A percentile compares a stretch with the other conserved stretches of the same genome.
phyloP scores from a whole-genome alignment of 2,113 vertebrate species.

The Colinus virginianus region DNA sequence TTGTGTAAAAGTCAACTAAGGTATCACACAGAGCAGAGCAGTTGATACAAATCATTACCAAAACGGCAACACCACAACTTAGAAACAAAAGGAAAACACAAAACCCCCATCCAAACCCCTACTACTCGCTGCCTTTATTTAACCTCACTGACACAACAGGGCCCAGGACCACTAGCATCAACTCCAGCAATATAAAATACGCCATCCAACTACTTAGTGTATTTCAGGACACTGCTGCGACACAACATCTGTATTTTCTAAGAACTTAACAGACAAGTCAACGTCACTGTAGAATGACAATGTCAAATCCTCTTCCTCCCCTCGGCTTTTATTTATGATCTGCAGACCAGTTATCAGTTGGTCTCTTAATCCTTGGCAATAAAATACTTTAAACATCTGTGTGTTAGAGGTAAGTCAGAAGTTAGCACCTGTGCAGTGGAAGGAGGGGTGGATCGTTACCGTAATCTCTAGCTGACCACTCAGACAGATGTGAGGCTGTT shows the following conservation, averaged over 20 bases:
- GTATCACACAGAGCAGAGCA: not conserved
- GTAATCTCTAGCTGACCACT: not conserved
- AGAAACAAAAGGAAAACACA: not conserved
- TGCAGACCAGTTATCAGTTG: not conserved
- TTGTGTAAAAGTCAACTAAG: constrained; percentile 9
- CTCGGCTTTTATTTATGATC: not conserved
- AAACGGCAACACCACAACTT: not conserved
- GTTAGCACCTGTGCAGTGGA: constrained; percentile 3
- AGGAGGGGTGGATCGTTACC: not conserved
- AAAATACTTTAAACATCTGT: not conserved
- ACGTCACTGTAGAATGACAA: not conserved
- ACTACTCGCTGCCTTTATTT: not conserved
- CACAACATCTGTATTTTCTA: not conserved
- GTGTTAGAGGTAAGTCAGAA: not conserved
- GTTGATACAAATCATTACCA: not conserved
- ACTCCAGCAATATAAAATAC: not conserved
- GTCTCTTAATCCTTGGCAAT: not conserved
- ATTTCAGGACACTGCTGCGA: constrained; percentile 10
- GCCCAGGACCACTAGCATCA: not conserved
- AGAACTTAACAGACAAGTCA: not conserved
- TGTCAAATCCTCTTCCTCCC: not conserved
- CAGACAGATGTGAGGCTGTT: not conserved
- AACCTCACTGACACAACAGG: not conserved
- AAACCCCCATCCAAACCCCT: not conserved
- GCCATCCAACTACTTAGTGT: not conserved